phyloP scores from a whole-genome alignment of 2,888 invertebrate species.

The Phoenoteleia sp. region DNA sequence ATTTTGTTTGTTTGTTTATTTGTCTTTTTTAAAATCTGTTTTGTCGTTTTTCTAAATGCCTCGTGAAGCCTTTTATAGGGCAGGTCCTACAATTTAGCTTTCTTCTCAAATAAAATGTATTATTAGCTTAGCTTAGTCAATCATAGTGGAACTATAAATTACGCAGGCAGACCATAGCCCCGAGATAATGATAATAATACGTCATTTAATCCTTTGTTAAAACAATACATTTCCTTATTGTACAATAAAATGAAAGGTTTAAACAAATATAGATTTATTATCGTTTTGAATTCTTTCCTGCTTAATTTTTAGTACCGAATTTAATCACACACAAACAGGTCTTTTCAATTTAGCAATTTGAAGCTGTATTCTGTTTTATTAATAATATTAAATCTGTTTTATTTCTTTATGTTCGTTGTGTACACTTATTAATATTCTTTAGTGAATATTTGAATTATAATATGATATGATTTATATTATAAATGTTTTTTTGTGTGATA shows the following conservation, averaged over 20 bases:
- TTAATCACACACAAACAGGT: neutral
- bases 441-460: too few species aligned
- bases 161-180: constrained; percentile 82
- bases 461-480: too few species aligned
- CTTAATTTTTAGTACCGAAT: constrained; percentile 78
- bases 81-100: constrained; percentile 83
- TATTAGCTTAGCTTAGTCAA: constrained; percentile 84
- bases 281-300: constrained; percentile 83
- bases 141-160: constrained; percentile 81
- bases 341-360: too few species aligned
- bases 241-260: constrained; percentile 84
- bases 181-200: constrained; percentile 81
- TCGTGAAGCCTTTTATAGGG: constrained; percentile 83
- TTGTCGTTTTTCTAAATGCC: constrained; percentile 70
- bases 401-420: neutral
- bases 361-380: neutral
- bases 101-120: constrained; percentile 81
- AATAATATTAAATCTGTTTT: neutral
- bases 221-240: constrained; percentile 84
- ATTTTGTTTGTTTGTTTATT: constrained; percentile 75
- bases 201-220: constrained; percentile 85
- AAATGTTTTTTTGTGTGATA: too few species aligned
- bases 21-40: constrained; percentile 25
- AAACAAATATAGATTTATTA: constrained; percentile 78
- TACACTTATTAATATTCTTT: too few species aligned